A percentile compares a stretch with the other conserved stretches of the same genome.
phyloP scores from a whole-genome alignment of 2,888 invertebrate species.

The Pachycephus smyrnensis region DNA sequence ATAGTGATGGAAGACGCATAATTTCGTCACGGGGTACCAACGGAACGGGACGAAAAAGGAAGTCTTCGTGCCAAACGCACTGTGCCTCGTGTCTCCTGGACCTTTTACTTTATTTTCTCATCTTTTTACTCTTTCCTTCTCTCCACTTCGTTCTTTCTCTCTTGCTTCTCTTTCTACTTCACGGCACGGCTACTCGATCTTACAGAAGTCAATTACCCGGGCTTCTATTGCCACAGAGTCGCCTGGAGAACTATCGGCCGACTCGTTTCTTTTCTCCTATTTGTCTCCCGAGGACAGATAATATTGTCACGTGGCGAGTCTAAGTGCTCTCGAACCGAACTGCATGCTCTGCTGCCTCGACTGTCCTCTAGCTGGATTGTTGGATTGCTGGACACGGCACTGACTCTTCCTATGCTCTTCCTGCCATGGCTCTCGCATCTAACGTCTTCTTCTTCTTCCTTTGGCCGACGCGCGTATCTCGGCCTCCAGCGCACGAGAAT shows the following conservation, averaged over 20 bases:
- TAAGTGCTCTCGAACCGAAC: slow-evolving; percentile 40
- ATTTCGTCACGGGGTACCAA: background rate
- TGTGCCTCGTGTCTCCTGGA: background rate
- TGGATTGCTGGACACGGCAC: background rate
- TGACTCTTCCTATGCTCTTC: background rate
- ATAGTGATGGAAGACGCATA: background rate
- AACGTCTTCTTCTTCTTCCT: background rate
- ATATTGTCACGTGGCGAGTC: slow-evolving; percentile 45
- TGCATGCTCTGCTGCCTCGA: slow-evolving; percentile 42
- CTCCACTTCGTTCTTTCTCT: background rate
- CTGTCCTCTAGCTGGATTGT: slow-evolving; percentile 29
- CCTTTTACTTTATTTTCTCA: background rate
- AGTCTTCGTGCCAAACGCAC: background rate
- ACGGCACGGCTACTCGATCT: slow-evolving; percentile 6
- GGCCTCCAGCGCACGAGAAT: background rate
- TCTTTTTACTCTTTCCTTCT: background rate
- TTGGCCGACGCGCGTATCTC: background rate
- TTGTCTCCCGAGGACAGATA: slow-evolving; percentile 14
- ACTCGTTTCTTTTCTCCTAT: slow-evolving; percentile 17
- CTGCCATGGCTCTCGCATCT: background rate
- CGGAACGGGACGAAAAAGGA: background rate
- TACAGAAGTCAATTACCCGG: slow-evolving; percentile 7
- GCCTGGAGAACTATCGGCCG: slow-evolving; percentile 11
- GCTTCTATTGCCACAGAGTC: slow-evolving; percentile 1
- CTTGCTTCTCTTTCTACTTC: background rate